Evolutionary conservation across 2,888 invertebrate genomes (phyloP), one percentile per base, ranked within the genome.

Genomic region (Nomada fucata): DNA sequence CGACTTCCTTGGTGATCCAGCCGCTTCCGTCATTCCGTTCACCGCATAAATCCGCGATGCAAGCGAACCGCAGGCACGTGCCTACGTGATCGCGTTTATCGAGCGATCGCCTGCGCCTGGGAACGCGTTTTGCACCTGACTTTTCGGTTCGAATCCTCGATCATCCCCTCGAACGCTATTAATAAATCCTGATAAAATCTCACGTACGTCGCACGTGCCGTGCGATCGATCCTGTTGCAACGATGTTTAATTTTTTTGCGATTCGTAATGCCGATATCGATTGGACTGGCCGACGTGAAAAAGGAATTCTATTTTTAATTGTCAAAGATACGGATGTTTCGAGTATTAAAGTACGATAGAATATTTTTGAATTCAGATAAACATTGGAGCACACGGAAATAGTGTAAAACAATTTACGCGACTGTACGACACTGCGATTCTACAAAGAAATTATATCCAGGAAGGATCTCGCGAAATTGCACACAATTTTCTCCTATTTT

Each of bases 1-100:
- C 61, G 67, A 77, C 82, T 86, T 84, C 75, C 70, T 68, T 74
- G 53, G 20, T 59, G 67, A 60, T 50, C 73, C 70, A 50, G 44
- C 79, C 50, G 65, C 75, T 87, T 86, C 87, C 85, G 84, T 73
- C 84, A 84, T 77, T 42, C 79, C 47, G 63, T 53, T 42, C 42
- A 53, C 18, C 53, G 67, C 68, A 67, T 63, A 77, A 85, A 86
- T 83, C 69, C 69, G 71, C 36, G 55, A 53, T 20, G 36, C 76
- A n/a, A 67, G 50, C 61, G 74, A 83, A 26, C 36, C 15, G 67
- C 61, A 72, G 60, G 47, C 76, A 78, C 84, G 69, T 76, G 84
- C 67, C 74, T 77, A 60, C 73, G 77, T 70, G 76, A 73, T 65
- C 75, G 70, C 29, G 44, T 82, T 80, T 75, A 64, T 76, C 61